Percentiles rank a stretch among this genome's conserved stretches.
Evolutionary conservation across 2,113 vertebrate genomes (phyloP).

Genomic region (Psilopsiagon aurifrons): DNA sequence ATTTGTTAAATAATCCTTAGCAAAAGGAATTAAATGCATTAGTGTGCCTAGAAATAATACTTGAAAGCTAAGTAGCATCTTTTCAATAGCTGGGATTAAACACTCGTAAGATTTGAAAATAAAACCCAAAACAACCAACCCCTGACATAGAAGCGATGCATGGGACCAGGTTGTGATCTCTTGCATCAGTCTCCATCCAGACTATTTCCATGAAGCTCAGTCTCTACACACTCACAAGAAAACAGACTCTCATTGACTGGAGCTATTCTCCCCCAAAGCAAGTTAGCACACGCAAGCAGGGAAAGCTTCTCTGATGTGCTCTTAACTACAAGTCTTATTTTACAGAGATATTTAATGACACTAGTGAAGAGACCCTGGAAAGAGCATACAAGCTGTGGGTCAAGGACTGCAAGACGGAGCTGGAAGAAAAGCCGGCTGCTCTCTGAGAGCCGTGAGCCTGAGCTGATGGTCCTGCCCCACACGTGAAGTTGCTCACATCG

Average conservation of each 20-base stretch:
- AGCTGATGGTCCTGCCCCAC: not conserved
- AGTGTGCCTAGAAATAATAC: not conserved
- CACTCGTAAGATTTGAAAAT: not conserved
- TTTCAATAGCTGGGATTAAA: not conserved
- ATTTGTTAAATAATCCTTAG: not conserved
- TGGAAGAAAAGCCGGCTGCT: conserved; percentile 2
- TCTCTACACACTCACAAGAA: not conserved
- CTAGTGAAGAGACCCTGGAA: conserved; percentile 70
- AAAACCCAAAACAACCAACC: not conserved
- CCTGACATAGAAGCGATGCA: accelerated
- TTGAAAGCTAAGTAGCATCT: not conserved
- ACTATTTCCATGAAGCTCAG: not conserved
- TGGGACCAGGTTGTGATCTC: not conserved
- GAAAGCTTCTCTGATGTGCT: not conserved
- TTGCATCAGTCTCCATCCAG: no score
- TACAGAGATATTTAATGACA: conserved; percentile 83
- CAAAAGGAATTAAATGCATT: not conserved
- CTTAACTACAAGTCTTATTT: not conserved
- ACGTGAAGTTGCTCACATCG: not conserved
- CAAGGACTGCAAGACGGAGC: conserved; percentile 57
- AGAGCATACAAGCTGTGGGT: conserved; percentile 75
- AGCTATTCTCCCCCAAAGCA: not conserved
- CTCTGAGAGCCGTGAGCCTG: not conserved
- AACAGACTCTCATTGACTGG: not conserved
- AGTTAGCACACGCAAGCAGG: not conserved